A percentile compares a stretch with the other conserved stretches of the same genome.
Evolutionary conservation across 2,888 invertebrate species (phyloP).

Genomic region (Leptinotarsa juncta): DNA sequence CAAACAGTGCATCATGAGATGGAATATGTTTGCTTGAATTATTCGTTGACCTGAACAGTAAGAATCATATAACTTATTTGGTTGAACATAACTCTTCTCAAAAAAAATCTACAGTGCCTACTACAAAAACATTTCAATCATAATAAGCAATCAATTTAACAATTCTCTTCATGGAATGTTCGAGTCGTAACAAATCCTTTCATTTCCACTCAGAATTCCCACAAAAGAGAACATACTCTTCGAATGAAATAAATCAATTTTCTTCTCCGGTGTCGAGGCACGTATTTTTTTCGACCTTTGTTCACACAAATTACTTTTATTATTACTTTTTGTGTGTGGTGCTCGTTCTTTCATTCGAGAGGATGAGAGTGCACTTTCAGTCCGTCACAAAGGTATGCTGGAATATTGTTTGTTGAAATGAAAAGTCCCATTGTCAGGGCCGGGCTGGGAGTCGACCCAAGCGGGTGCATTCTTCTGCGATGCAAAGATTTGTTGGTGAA

Average conservation of each 20-base stretch:
- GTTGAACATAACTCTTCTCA: background rate
- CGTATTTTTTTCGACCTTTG: constrained; percentile 14
- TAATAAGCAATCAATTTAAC: background rate
- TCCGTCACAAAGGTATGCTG: constrained; percentile 1
- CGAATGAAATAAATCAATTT: constrained; percentile 15
- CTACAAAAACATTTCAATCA: background rate
- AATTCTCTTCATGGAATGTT: background rate
- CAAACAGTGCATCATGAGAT: too few species aligned
- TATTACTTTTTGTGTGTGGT: background rate
- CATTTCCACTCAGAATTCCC: constrained; percentile 12
- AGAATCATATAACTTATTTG: background rate
- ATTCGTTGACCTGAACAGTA: too few species aligned
- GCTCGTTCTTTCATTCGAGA: constrained; percentile 6
- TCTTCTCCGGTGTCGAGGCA: background rate
- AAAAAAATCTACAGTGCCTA: background rate
- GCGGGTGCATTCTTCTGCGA: background rate
- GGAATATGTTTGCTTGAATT: too few species aligned
- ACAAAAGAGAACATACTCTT: constrained; percentile 1
- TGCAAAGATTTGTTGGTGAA: background rate
- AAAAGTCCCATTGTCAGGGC: background rate
- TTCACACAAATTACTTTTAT: constrained; percentile 19
- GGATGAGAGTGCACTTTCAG: constrained; percentile 7
- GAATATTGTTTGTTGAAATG: constrained; percentile 13
- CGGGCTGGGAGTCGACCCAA: background rate
- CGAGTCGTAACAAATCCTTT: constrained; percentile 3